Base-by-base conservation (phyloP, 2,888 invertebrate genomes). In the Eubasilissa splendida region DNA sequence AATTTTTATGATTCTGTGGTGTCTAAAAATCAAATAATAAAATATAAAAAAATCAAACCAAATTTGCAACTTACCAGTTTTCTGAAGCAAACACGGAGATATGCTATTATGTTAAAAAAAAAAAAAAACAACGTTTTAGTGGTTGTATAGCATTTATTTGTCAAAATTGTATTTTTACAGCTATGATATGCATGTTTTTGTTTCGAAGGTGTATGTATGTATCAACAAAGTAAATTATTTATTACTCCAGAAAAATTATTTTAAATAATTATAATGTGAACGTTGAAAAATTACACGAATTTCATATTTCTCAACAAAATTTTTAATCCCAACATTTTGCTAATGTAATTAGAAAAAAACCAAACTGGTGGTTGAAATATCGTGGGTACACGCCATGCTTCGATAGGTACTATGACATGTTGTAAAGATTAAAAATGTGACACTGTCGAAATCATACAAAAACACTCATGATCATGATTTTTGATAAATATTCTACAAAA, bases 141-240 rank as follows among this genome's bases (percentile, higher is more conserved):
- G 89, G 88, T 87, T 92, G 91, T 92, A 90, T 90, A 92, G 92
- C 92, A 93, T 94, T 94, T 94, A 94, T 94, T 94, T 94, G 93
- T 93, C 94, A 94, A 93, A 93, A 94, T 93, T 92, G 92, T 92
- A 92, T 92, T 93, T 93, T 95, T 95, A 95, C 95, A 95, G 94
- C 95, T 95, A 95, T 95, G 95, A 95, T 95, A 95, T 95, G 95
- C 95, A 95, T 95, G 94, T 92, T 93, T 93, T 93, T 92, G 93
- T 93, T 92, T 92, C 92, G 91, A 93, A 91, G 88, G 85, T 82
- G 83, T 83, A 73, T 75, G 50, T 75, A 42, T 42, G 42, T 42
- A 63, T 70, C 12, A 75, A 75, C 42, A 60, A 75, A 75, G 14
- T 11, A 75, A 60, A 75, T 14, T 22, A 75, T 75, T 74, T 42